Conservation (phyloP, 2,797 vertebrate species). For the Labroides dimidiatus region DNA sequence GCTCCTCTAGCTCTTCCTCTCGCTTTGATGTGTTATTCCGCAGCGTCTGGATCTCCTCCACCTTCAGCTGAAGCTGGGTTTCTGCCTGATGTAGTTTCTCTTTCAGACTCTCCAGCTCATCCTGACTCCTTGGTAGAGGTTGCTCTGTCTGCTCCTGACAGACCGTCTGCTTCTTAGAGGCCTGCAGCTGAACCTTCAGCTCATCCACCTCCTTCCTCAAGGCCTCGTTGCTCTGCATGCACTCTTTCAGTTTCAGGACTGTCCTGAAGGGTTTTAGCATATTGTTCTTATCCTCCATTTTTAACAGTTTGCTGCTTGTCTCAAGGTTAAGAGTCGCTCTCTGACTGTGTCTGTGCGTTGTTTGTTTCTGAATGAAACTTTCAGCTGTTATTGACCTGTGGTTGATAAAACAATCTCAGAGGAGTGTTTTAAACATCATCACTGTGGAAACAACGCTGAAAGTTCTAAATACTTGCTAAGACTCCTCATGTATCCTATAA, state of each 20-base stretch:
- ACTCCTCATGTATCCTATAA: too few species aligned
- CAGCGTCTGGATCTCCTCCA: background rate
- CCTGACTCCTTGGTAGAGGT: background rate
- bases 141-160: background rate
- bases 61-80: background rate
- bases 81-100: background rate
- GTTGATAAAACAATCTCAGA: background rate
- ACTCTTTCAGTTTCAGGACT: background rate
- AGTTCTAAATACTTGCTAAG: background rate
- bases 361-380: too few species aligned
- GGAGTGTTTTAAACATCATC: background rate
- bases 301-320: background rate
- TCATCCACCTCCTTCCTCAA: background rate
- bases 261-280: background rate
- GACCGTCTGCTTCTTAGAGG: too few species aligned
- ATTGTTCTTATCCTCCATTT: background rate
- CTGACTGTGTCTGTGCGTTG: background rate
- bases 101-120: too few species aligned
- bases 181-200: background rate
- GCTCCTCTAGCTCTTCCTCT: background rate
- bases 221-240: background rate
- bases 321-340: background rate
- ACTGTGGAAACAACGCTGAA: background rate
- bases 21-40: background rate
- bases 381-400: too few species aligned